Evolutionary conservation across 2,888 invertebrate genomes (phyloP), one percentile per base, ranked within the genome.

Genomic region (Ectobius pallidus): DNA sequence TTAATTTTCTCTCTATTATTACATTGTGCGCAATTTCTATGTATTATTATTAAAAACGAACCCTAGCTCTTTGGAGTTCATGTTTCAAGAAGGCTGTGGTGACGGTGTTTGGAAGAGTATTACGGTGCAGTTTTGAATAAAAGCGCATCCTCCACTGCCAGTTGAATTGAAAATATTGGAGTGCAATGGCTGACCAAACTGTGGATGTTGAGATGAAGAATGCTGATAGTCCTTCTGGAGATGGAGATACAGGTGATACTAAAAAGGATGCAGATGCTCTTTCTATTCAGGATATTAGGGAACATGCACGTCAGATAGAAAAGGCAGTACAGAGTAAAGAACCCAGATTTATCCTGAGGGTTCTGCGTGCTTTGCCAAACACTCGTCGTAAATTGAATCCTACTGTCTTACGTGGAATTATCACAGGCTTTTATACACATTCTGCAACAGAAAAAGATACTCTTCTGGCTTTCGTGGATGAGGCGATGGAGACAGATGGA

Each of bases 271-370:
- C 87, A 63, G 94, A 95, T 84, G 86, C 93, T 18, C 85, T 92
- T 58, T 89, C 92, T 75, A 89, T 95, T 77, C 90, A 93, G 81
- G 98, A 99, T 84, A 89, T 99, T 73, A 90, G 95, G 69, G 98
- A 99, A 81, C 97, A 98, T 84, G 91, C 94, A 27, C 89, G 94
- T 70, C 96, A 96, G 83, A 96, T 99, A 77, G 98, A 99, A 82
- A 97, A 97, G 82, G 94, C 96, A 6, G 96, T 98, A 0, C 87
- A 91, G 42, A 95, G 93, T 52, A 99, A 99, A 83, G 99, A 99
- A 81, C 94, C 95, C 14, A 89, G 98, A 77, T 97, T 96, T 82
- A 93, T 97, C 79, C 86, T 96, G 77, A 88, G 98, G 76, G 97
- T 97, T 1, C 85, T 98, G 42, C 88, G 98, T 72, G 91, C 94